Evolutionary conservation across 2,113 vertebrate genomes (phyloP), one percentile per base, ranked within the genome.

Genomic region (Stercorarius parasiticus): DNA sequence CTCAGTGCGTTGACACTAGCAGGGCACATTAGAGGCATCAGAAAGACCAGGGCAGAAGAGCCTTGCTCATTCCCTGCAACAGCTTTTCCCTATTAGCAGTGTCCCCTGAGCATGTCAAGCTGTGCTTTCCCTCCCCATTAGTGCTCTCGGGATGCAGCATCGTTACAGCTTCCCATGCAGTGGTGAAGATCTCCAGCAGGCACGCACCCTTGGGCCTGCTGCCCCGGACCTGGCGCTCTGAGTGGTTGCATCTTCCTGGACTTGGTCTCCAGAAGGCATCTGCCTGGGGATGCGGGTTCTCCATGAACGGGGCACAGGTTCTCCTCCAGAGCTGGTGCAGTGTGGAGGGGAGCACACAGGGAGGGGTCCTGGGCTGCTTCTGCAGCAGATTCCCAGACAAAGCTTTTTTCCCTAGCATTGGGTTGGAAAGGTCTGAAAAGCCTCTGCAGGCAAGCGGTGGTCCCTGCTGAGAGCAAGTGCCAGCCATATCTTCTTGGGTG

Each of bases 201-300:
- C 26, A 6, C 2, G 15, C 9, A 13, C 11, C 38, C 47, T 14
- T 23, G 16, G 47, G 15, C 30, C 53, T 52, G 42, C 69, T 78
- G n/a, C 73, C 59, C 17, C 1, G 1, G 14, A 9, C 49, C 45
- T n/a, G 59, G 49, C 6, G 10, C 50, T 34, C 26, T 40, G 15
- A 70, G 23, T 2, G 1, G 32, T 16, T 55, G 25, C 55, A 30
- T 45, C 53, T 84, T 16, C 58, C 38, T 43, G 55, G 32, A 29
- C 61, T 64, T 27, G 32, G 18, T 36, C 29, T 76, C 65, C 65
- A 52, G 82, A 42, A 78, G n/a, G 50, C 6, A 59, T 59, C 42
- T 67, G 58, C 6, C 5, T 5, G 2, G 45, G 50, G 26, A 15
- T 1, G 1, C 2, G 2, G 13, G 15, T 30, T 82, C 22, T 29